Conservation (phyloP, 2,888 invertebrate genomes). For the Cryptus viduatorius region DNA sequence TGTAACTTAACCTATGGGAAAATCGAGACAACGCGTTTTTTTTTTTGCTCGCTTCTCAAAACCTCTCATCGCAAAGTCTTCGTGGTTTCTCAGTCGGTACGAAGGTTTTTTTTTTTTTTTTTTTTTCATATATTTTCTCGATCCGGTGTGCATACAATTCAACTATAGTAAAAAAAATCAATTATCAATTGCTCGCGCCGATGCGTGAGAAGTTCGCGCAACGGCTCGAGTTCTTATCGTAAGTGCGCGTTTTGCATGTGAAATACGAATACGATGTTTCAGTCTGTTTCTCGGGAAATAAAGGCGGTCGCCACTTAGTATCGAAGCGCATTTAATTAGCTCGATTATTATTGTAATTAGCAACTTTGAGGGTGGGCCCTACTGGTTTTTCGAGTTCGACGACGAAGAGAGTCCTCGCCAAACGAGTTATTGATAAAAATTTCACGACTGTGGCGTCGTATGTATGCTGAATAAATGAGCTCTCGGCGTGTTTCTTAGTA, state of each 20-base stretch:
- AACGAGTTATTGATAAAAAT: constrained; percentile 56
- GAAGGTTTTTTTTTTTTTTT: not conserved
- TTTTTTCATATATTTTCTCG: not conserved
- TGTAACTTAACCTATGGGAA: constrained; percentile 9
- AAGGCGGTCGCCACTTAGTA: constrained; percentile 26
- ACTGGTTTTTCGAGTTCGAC: constrained; percentile 7
- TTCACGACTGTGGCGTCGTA: constrained; percentile 28
- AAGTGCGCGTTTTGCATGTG: not conserved
- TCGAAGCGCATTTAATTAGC: constrained; percentile 51
- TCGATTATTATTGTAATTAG: constrained; percentile 51
- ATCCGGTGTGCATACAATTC: not conserved
- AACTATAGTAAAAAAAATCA: not conserved
- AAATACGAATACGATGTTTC: not conserved
- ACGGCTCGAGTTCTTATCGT: not conserved
- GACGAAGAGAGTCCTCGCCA: not conserved
- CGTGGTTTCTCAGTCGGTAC: not conserved
- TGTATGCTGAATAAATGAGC: constrained; percentile 31
- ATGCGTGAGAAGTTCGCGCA: constrained; percentile 9
- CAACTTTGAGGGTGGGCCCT: not conserved
- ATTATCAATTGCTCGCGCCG: not conserved
- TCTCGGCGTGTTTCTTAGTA: constrained; percentile 14
- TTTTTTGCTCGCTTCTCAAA: not conserved
- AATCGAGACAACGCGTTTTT: constrained; percentile 14
- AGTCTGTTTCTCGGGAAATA: not conserved
- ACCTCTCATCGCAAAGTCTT: not conserved